A percentile compares a stretch with the other conserved stretches of the same genome.
These are phyloP conservation scores for Drosophila subquinaria DNA, from an alignment of 2,888 invertebrate genomes.

Conservation along the genomic window DNA sequence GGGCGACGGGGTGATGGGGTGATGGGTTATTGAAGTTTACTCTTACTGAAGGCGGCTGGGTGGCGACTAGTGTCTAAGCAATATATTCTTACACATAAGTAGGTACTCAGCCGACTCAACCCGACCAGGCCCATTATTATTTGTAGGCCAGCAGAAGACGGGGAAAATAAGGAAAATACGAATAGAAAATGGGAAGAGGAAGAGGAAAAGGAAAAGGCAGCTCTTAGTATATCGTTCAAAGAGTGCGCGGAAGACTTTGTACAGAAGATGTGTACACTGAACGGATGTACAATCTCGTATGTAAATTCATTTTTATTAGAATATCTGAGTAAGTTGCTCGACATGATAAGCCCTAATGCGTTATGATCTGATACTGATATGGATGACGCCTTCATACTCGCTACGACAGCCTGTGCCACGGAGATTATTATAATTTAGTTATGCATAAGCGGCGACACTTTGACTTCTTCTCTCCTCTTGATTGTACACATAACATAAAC, in stretches of 20 bases:
- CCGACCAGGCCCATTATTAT: constrained; percentile 44
- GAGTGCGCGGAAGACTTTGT: constrained; percentile 1
- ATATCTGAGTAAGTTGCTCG: constrained; percentile 63
- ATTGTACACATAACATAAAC: constrained; percentile 35
- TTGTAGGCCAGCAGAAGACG: constrained; percentile 19
- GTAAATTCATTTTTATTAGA: constrained; percentile 73
- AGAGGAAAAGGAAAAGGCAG: constrained; percentile 4
- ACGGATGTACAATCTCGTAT: constrained; percentile 44
- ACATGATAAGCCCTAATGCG: constrained; percentile 74
- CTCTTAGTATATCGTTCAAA: constrained; percentile 6
- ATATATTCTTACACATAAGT: constrained; percentile 35
- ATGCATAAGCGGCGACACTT: constrained; percentile 51
- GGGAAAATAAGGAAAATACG: not conserved
- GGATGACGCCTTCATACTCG: constrained; percentile 54
- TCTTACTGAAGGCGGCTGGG: constrained; percentile 8
- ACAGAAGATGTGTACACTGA: constrained; percentile 17
- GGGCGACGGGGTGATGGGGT: not conserved
- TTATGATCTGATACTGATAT: constrained; percentile 77
- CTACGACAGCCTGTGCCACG: constrained; percentile 16
- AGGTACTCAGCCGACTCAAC: constrained; percentile 10
- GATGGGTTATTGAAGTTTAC: constrained; percentile 28
- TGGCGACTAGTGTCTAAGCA: constrained; percentile 32
- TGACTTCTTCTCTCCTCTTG: constrained; percentile 29
- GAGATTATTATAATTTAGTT: constrained; percentile 71
- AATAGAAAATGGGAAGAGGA: not conserved